These are phyloP conservation scores for Corythornis madagascariensis DNA, from an alignment of 2,113 vertebrate genomes.

Conservation along the genomic window DNA sequence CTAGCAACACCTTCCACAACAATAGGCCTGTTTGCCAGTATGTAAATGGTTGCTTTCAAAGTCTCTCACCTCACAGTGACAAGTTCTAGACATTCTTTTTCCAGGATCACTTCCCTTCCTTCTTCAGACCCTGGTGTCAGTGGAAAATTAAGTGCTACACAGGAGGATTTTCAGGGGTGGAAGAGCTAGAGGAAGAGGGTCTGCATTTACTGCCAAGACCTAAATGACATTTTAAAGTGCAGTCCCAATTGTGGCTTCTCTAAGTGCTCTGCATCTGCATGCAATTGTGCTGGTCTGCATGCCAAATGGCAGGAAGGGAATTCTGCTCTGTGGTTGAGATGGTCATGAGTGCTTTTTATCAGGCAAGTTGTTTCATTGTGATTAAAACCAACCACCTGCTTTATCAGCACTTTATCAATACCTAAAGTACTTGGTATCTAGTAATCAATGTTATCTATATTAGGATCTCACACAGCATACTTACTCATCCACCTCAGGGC, in stretches of 20 bases:
- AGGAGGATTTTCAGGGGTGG: background rate
- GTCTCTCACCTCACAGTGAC: background rate
- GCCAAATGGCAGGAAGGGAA: background rate
- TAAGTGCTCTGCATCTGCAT: constrained; percentile 8
- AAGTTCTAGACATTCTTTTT: background rate
- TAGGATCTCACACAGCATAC: background rate
- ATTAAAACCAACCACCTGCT: background rate
- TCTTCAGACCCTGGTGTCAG: background rate
- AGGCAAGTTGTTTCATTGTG: background rate
- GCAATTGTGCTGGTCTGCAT: background rate
- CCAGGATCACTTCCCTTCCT: background rate
- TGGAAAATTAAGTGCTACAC: background rate
- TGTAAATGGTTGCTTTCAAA: constrained; percentile 30
- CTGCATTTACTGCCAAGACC: background rate
- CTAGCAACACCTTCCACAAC: constrained; percentile 50
- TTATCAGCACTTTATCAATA: background rate
- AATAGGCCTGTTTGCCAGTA: constrained; percentile 2
- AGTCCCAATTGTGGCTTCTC: background rate
- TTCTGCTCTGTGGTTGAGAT: background rate
- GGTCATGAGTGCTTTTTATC: background rate
- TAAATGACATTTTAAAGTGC: background rate
- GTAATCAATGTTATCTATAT: background rate
- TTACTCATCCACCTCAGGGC: background rate
- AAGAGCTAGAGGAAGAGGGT: background rate
- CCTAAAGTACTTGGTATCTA: background rate